These are phyloP conservation scores for Nothoprocta perdicaria DNA, from an alignment of 2,113 vertebrate species.

Conservation along the genomic window DNA sequence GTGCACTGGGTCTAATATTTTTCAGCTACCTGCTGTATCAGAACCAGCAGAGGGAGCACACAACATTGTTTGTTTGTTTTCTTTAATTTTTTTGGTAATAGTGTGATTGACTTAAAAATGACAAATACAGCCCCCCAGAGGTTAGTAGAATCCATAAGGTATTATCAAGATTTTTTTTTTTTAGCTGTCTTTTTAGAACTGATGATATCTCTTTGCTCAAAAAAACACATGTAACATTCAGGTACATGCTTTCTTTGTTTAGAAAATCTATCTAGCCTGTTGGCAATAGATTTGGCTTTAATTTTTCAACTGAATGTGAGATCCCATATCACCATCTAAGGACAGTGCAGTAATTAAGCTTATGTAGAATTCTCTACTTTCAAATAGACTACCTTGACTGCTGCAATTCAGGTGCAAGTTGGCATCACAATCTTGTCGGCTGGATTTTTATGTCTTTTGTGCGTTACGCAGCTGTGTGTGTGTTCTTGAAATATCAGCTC, in stretches of 20 bases:
- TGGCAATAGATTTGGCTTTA: not conserved
- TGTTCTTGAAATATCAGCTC: constrained; percentile 57
- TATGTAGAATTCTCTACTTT: not conserved
- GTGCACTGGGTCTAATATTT: not conserved
- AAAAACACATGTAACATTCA: not conserved
- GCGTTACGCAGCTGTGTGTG: not conserved
- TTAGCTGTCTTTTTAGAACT: not conserved
- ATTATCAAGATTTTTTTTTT: not conserved
- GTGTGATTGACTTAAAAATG: not conserved
- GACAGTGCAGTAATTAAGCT: not conserved
- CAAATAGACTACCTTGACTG: not conserved
- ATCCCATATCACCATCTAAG: not conserved
- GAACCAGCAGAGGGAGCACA: constrained; percentile 65
- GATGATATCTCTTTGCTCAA: not conserved
- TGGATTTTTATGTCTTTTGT: constrained; percentile 2
- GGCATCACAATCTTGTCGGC: not conserved
- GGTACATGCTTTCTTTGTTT: not conserved
- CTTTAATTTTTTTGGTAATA: not conserved
- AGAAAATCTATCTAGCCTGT: not conserved
- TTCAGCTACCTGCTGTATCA: not conserved
- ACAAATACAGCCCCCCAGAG: not conserved
- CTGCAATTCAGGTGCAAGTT: not conserved
- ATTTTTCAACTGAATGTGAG: not conserved
- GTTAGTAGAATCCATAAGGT: not conserved
- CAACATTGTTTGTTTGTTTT: constrained; percentile 7